Percentiles rank a stretch among this genome's conserved stretches.
Evolutionary conservation across 2,113 vertebrate genomes (phyloP).

Genomic region (Trichechus manatus): DNA sequence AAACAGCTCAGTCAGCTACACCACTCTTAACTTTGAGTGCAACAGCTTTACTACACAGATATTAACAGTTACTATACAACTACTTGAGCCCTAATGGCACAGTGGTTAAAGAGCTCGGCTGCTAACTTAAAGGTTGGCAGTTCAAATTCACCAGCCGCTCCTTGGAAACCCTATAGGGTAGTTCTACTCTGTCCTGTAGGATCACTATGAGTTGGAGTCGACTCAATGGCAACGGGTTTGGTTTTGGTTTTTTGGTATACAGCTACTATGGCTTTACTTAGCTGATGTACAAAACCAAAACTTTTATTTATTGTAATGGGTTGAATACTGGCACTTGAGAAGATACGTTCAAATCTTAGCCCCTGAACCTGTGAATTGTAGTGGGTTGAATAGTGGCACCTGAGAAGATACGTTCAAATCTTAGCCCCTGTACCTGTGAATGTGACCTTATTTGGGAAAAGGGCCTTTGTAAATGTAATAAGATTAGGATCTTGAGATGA

Average conservation of each 20-base stretch:
- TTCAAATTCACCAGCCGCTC: too few relatives aligned
- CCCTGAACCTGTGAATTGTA: not conserved
- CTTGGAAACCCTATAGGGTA: too few relatives aligned
- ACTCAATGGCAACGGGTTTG: too few relatives aligned
- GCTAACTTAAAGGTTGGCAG: too few relatives aligned
- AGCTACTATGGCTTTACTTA: not conserved
- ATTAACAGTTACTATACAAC: not conserved
- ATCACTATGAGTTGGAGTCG: too few relatives aligned
- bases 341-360: not conserved
- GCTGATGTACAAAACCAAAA: not conserved
- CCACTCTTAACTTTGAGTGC: not conserved
- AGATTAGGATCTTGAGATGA: not conserved
- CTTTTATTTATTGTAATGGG: not conserved
- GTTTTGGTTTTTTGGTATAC: too few relatives aligned
- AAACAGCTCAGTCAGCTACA: not conserved
- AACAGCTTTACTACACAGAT: not conserved
- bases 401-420: not conserved
- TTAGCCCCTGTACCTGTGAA: not conserved
- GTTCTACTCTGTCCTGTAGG: too few relatives aligned
- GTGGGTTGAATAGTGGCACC: too few relatives aligned
- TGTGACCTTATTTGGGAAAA: not conserved
- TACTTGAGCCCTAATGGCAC: too few relatives aligned
- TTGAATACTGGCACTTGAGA: not conserved
- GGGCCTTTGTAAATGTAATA: not conserved
- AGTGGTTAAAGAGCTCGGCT: too few relatives aligned